Base-by-base conservation (phyloP, 2,888 invertebrate species). In the Eupithecia exiguata region DNA sequence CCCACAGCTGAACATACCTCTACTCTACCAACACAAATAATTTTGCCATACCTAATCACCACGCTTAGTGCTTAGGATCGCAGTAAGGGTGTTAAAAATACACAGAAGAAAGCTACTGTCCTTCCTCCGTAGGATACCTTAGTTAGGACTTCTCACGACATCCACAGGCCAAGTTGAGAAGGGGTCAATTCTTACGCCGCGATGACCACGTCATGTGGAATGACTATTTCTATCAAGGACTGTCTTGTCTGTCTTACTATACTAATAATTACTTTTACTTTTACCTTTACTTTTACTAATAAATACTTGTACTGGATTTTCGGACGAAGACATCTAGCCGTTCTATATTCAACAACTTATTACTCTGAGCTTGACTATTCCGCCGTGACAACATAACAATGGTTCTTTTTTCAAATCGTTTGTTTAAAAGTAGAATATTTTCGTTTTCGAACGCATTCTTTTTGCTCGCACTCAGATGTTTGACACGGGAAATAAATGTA, bases 401-500 rank as follows among this genome's bases (percentile, higher is more conserved):
- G 72, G 75, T 70, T 70, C 38, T 35, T 68, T 72, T 72, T 72
- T 75, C 30, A 72, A 75, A 75, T 67, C 69, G 68, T 75, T 75
- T 71, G 69, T 74, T 75, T 70, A 70, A 68, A 72, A 70, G 68
- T 40, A 69, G 66, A 75, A 74, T 68, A 69, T 72, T 69, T 72
- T 75, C 25, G 67, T 72, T 71, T 75, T 67, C 69, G 70, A 70
- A 72, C 69, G 43, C 53, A 69, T 72, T 72, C 70, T 75, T 75
- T 72, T 72, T 72, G 68, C 63, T 72, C 69, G 69, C 68, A 66
- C 65, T 58, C 66, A 35, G 25, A 75, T 72, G 75, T 75, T 75
- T 72, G 75, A 75, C 75, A 75, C 70, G 68, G 36, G 40, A 66
- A 69, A 69, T 46, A 62, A 69, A 71, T 72, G 74, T 71, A 67